Evolutionary conservation across 2,797 vertebrate species (phyloP).

Genomic region (Coregonus suidteri): DNA sequence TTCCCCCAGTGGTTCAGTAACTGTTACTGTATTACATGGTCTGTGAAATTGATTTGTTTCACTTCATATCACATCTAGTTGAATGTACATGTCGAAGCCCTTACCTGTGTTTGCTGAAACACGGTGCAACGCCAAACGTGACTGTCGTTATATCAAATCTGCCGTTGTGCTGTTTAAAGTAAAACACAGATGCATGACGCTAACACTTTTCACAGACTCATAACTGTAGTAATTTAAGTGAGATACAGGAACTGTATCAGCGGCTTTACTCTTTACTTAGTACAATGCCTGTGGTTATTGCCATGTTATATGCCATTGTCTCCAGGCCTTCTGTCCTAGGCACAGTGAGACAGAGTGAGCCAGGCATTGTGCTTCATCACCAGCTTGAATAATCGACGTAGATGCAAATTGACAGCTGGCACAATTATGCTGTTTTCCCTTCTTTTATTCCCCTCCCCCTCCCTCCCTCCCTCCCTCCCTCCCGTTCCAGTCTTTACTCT

Average conservation of each 20-base stretch:
- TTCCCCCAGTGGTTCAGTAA: constrained; percentile 72
- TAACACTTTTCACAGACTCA: constrained; percentile 26
- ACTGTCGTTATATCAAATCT: constrained; percentile 33
- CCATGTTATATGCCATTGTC: constrained; percentile 64
- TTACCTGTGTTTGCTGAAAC: constrained; percentile 66
- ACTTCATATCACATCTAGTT: constrained; percentile 73
- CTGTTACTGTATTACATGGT: constrained; percentile 76
- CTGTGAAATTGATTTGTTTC: constrained; percentile 78
- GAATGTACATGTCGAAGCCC: constrained; percentile 64
- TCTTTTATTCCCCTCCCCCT: constrained; percentile 11
- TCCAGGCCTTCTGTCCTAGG: constrained; percentile 55
- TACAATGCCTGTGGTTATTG: constrained; percentile 64
- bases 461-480: constrained; percentile 38
- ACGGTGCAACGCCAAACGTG: constrained; percentile 56
- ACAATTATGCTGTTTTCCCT: constrained; percentile 71
- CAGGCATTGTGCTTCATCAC: constrained; percentile 72
- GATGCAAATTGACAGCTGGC: constrained; percentile 76
- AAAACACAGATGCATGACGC: constrained; percentile 49
- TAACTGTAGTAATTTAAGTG: constrained; percentile 62
- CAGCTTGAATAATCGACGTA: constrained; percentile 74
- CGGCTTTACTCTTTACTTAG: constrained; percentile 40
- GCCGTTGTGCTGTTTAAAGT: constrained; percentile 29
- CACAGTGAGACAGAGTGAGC: constrained; percentile 68
- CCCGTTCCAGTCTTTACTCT: constrained; percentile 75
- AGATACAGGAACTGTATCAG: constrained; percentile 41